Base-by-base conservation (phyloP, 2,888 invertebrate species). In the Hedya salicella region DNA sequence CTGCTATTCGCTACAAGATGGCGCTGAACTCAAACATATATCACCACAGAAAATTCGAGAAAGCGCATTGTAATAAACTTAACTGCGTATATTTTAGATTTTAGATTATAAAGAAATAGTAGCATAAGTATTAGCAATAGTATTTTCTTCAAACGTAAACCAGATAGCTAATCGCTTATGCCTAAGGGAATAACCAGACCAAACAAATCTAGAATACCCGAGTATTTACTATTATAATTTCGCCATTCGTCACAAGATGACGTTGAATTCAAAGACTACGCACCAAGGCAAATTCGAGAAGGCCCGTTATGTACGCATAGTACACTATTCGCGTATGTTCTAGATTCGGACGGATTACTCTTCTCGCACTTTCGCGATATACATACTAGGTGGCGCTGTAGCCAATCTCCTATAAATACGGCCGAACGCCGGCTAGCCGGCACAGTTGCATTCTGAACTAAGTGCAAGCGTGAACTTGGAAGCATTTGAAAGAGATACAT, bases 241-340 rank as follows among this genome's bases (percentile, higher is more conserved):
- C 0, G 48, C 86, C 83, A 83, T 70, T 81, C 73, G 4, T 30
- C 73, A 49, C 69, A 72, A 85, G 87, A 81, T 83, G 81, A 77
- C 85, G 73, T 60, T 74, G 14, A 61, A 40, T 2, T 8, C 13
- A 65, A 62, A 13, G 3, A 2, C 13, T 5, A 0, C 4, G 4
- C 14, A 60, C 14, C 17, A 36, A n/a, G 25, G 36, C 13, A 42
- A 32, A 44, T 68, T 71, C 71, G 60, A 64, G 71, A 69, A 66
- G 30, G 36, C n/a, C 30, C 36, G 32, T 16, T 25, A 6, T 66
- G 30, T 19, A 60, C 14, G 25, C 17, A 5, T 1, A 2, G 21
- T 32, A 39, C n/a, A 56, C 17, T 8, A 48, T 17, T 50, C 53
- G 30, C 49, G 69, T 54, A 50, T 30, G 62, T 70, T 76, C 74